Evolutionary conservation across 1,140 invertebrate genomes (phyloP).

Genomic region (Paraescarpia echinospica): DNA sequence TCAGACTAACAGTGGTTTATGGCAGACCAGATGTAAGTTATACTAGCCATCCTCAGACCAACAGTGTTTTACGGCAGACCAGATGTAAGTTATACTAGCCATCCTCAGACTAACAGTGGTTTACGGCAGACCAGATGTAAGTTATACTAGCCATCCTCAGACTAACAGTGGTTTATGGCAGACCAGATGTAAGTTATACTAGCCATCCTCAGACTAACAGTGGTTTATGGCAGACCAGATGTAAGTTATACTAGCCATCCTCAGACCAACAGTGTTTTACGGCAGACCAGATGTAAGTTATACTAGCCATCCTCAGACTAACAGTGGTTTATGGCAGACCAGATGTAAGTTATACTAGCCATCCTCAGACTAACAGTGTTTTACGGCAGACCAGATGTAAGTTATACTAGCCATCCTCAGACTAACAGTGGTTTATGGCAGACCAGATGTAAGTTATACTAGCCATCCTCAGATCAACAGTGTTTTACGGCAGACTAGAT

Average conservation of each 20-base stretch:
- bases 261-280: neutral
- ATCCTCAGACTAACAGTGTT: too few species aligned
- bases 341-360: too few species aligned
- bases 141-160: too few species aligned
- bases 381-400: neutral
- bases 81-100: too few species aligned
- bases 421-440: neutral
- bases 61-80: neutral
- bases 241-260: too few species aligned
- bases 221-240: neutral
- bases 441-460: neutral
- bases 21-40: neutral
- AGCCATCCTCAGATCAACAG: too few species aligned
- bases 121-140: neutral
- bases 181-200: neutral
- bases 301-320: too few species aligned
- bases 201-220: too few species aligned
- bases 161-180: neutral
- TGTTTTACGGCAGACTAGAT: neutral
- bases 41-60: too few species aligned
- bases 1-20: neutral
- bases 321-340: neutral
- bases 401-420: too few species aligned
- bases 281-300: neutral
- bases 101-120: too few species aligned